A percentile compares a stretch with the other conserved stretches of the same genome.
These are phyloP conservation scores for Harpagifer antarcticus DNA, from an alignment of 2,797 vertebrate genomes.

Conservation along the genomic window DNA sequence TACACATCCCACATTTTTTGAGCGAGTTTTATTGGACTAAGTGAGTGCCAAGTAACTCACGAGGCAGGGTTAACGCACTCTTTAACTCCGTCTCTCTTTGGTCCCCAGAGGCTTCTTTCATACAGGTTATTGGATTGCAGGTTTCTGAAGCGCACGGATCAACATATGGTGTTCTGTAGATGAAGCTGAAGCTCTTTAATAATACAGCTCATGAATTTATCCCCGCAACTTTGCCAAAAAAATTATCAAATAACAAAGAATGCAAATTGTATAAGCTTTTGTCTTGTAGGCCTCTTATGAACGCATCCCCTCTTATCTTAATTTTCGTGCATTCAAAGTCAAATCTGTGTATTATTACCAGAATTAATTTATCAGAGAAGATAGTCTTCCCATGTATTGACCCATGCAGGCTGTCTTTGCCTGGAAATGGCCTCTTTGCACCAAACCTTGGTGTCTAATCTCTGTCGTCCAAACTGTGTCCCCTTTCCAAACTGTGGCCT, in stretches of 20 bases:
- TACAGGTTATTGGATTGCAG: conserved; percentile 57
- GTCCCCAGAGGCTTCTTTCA: conserved; percentile 63
- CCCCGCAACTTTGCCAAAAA: conserved; percentile 51
- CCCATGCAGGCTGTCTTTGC: conserved; percentile 38
- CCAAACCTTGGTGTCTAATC: conserved; percentile 78
- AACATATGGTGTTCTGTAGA: conserved; percentile 53
- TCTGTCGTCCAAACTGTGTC: conserved; percentile 75
- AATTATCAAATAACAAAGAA: conserved; percentile 42
- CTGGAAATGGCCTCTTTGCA: conserved; percentile 56
- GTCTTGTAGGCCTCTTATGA: conserved; percentile 12
- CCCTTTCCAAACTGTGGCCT: conserved; percentile 76
- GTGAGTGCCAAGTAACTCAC: conserved; percentile 53
- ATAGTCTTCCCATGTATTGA: conserved; percentile 34
- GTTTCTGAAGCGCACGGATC: conserved; percentile 37
- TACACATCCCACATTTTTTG: conserved; percentile 76
- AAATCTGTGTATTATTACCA: conserved; percentile 32
- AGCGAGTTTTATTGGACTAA: conserved; percentile 56
- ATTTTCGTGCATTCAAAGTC: conserved; percentile 34
- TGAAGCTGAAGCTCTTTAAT: conserved; percentile 42
- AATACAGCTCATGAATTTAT: conserved; percentile 60
- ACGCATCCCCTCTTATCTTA: conserved; percentile 44
- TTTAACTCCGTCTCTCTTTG: conserved; percentile 31
- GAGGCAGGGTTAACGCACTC: conserved; percentile 65
- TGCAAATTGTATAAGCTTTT: conserved; percentile 22
- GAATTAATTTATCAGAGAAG: conserved; percentile 22